A percentile compares a stretch with the other conserved stretches of the same genome.
These are phyloP conservation scores for Amblyornis subalaris DNA, from an alignment of 2,113 vertebrate species.

Conservation along the genomic window DNA sequence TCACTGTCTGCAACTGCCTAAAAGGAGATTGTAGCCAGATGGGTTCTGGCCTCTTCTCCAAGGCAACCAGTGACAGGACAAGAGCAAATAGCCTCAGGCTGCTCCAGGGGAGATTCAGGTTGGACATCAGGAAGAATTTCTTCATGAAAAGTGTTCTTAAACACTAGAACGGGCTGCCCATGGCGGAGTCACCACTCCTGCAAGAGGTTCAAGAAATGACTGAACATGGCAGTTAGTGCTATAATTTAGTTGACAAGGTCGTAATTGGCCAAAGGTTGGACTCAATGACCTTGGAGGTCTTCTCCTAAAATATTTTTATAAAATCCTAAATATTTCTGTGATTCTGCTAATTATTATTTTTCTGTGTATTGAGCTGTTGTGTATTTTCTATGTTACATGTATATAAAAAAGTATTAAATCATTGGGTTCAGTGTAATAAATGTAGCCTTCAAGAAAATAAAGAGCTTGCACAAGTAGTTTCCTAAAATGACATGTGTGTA, in stretches of 20 bases:
- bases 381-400: background rate
- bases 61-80: background rate
- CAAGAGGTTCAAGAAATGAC: background rate
- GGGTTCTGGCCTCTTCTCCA: too few species aligned
- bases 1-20: background rate
- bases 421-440: background rate
- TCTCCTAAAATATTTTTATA: background rate
- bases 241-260: background rate
- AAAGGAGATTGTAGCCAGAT: background rate
- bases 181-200: background rate
- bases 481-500: background rate
- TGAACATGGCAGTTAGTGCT: background rate
- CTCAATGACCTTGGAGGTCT: background rate
- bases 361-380: background rate
- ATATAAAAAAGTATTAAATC: background rate
- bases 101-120: background rate
- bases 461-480: background rate
- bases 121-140: background rate
- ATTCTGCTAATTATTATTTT: background rate
- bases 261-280: background rate
- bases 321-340: background rate
- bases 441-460: background rate
- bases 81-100: background rate
- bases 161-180: background rate
- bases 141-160: background rate